These are phyloP conservation scores for Rhinichthys klamathensis DNA, from an alignment of 2,113 vertebrate species.

Conservation along the genomic window DNA sequence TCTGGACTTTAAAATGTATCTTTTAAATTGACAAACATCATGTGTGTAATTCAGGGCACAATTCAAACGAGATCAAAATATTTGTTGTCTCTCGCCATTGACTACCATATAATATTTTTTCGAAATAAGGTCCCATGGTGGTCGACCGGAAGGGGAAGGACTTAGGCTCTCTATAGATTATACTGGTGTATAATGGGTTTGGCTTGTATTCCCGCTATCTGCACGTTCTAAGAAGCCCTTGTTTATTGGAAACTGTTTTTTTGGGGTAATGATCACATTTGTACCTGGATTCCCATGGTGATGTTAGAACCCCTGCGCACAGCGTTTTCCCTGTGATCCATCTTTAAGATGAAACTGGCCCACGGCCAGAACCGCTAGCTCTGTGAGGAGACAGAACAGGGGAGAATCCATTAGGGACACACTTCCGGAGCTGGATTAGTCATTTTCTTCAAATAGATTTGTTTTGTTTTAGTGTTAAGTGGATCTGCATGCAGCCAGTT, in stretches of 20 bases:
- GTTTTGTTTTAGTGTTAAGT: constrained; percentile 13
- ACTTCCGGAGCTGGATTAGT: constrained; percentile 27
- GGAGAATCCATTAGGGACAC: constrained; percentile 23
- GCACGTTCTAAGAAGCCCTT: constrained; percentile 26
- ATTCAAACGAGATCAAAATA: too few species aligned
- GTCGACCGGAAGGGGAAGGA: too few species aligned
- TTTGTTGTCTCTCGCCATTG: too few species aligned
- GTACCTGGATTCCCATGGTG: constrained; percentile 43
- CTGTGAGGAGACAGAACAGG: not conserved
- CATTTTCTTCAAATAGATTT: not conserved
- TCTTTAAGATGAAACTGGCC: constrained; percentile 44
- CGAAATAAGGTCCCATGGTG: too few species aligned
- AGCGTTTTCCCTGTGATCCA: constrained; percentile 45
- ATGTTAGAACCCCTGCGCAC: constrained; percentile 3
- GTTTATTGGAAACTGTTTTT: constrained; percentile 51
- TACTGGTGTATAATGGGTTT: not conserved
- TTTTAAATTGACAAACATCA: too few species aligned
- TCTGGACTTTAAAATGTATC: too few species aligned
- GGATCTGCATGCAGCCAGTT: not conserved
- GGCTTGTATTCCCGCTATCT: not conserved
- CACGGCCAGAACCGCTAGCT: constrained; percentile 16
- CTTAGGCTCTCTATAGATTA: not conserved
- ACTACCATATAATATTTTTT: too few species aligned
- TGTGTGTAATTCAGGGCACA: too few species aligned
- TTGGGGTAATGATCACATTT: constrained; percentile 64